These are phyloP conservation scores for Beroe ovata DNA, from an alignment of 37 sponge, comb jelly and placozoan genomes.

Conservation along the genomic window DNA sequence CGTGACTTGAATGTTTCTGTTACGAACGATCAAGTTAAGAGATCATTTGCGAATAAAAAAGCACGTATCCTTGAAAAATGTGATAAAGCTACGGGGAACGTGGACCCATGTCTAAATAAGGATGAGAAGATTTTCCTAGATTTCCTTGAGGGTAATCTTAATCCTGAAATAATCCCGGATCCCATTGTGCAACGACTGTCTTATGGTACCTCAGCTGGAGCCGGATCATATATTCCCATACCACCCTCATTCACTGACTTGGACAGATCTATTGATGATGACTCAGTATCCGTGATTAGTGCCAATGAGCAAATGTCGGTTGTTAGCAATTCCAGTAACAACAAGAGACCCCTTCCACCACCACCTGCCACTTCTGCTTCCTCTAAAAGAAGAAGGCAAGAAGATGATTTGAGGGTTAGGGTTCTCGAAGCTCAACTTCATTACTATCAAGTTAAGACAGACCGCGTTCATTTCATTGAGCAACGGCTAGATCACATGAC, in stretches of 20 bases:
- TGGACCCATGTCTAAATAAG: neutral
- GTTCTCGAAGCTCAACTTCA: neutral
- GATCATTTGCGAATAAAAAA: neutral
- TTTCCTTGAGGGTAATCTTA: neutral
- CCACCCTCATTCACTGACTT: neutral
- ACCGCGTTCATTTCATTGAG: no score
- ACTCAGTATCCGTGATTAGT: neutral
- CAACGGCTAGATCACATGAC: no score
- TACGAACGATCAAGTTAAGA: neutral
- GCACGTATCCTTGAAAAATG: neutral
- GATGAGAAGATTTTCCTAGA: neutral
- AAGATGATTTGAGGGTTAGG: neutral
- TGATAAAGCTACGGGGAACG: neutral
- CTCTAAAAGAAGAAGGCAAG: neutral
- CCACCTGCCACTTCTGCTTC: neutral
- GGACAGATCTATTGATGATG: neutral
- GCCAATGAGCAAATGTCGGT: neutral
- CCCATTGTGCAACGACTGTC: neutral
- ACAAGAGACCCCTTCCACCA: neutral
- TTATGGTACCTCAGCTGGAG: neutral
- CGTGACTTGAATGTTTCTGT: neutral
- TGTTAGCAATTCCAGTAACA: neutral
- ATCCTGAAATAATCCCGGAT: neutral
- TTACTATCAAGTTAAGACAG: neutral
- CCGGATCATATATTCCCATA: neutral